Base-by-base conservation (phyloP, 2,113 vertebrate genomes). In the Fulmarus glacialis region DNA sequence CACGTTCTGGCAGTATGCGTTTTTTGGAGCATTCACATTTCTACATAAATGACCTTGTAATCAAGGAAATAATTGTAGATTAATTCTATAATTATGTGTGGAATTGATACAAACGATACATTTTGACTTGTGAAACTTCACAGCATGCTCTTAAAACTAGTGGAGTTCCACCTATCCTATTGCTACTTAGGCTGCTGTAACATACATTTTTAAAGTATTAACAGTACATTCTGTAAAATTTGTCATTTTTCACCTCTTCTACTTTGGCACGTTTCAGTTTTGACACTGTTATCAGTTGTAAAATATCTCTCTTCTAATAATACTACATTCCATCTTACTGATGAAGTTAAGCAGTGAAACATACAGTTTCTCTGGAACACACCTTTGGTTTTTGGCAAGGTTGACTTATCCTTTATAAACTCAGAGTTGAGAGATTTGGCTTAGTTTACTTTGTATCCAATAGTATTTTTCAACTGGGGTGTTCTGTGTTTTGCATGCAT, bases 1-100 rank as follows among this genome's bases (percentile, higher is more conserved):
- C 2, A 15, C 0, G 0, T 78, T 79, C 16, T 60, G 34, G 6
- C 42, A 71, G 6, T 38, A 1, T n/a, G 8, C 1, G 0, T 21
- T 75, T 81, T 71, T 87, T 53, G 7, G 5, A 77, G 20, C 12
- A 17, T 48, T 89, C n/a, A 38, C 3, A 19, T 26, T 92, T 81
- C 40, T 59, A 18, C 17, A 22, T 60, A 62, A 89, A 63, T 74
- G 71, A 34, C 7, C 4, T 42, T 73, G 14, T 82, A 82, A 73
- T 77, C 9, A 78, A 47, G n/a, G 40, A 90, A 79, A 22, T 67
- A 42, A 82, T 30, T 82, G 16, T 64, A 36, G 12, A 52, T 66
- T 83, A 84, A 38, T 64, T 91, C 45, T 71, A 2, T 67, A 82
- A 59, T 84, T 89, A 8, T 22, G 26, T 3, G 4, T 82, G 27